Conservation (phyloP, 2,888 invertebrate genomes). For the Pedicia rivosa region DNA sequence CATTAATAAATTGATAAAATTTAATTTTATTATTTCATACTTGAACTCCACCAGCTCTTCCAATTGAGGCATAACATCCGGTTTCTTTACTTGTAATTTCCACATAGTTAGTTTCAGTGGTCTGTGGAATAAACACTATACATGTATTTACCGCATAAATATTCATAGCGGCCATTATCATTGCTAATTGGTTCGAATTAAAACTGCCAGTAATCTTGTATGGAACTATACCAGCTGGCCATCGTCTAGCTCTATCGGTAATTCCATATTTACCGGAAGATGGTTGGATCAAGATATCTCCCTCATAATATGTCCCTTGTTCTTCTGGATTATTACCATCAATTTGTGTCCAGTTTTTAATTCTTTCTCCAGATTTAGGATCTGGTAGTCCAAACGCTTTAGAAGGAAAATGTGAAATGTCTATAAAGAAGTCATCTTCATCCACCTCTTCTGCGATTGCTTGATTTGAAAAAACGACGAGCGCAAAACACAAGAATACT, state of each 20-base stretch:
- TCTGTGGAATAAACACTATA: constrained; percentile 40
- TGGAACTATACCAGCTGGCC: constrained; percentile 48
- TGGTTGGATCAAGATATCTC: constrained; percentile 47
- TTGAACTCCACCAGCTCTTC: constrained; percentile 36
- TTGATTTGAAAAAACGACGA: too few species aligned
- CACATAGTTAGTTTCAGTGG: constrained; percentile 42
- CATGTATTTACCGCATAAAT: constrained; percentile 57
- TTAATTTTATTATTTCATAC: too few species aligned
- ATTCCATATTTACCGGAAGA: constrained; percentile 38
- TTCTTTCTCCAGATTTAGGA: constrained; percentile 32
- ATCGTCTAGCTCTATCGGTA: constrained; percentile 33
- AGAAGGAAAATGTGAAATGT: constrained; percentile 33
- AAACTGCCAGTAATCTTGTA: constrained; percentile 47
- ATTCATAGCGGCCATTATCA: constrained; percentile 50
- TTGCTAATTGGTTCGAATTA: too few species aligned
- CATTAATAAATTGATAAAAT: too few species aligned
- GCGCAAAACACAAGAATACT: too few species aligned
- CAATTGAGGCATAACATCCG: constrained; percentile 63
- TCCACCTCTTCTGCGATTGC: too few species aligned
- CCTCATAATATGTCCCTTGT: constrained; percentile 56
- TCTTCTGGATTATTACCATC: constrained; percentile 51
- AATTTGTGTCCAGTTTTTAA: constrained; percentile 39
- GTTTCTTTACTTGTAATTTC: constrained; percentile 42
- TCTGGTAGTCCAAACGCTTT: constrained; percentile 34
- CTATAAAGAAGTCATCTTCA: constrained; percentile 25